A percentile compares a stretch with the other conserved stretches of the same genome.
These are phyloP conservation scores for Lordiphosa andalusiaca DNA, from an alignment of 2,888 invertebrate genomes.

Conservation along the genomic window DNA sequence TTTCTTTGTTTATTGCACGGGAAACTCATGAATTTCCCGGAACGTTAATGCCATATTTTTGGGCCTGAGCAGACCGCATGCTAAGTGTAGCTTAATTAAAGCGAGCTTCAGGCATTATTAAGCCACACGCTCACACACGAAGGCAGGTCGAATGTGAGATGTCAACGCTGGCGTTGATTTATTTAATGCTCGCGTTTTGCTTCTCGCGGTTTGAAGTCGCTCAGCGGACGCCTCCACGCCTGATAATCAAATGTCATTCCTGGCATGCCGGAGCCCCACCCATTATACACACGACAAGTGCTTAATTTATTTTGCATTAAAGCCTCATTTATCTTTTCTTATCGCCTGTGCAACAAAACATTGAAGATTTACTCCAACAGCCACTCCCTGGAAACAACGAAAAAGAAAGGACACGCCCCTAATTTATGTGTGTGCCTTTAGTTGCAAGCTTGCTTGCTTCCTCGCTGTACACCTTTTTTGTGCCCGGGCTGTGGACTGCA, in stretches of 20 bases:
- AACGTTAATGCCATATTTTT: constrained; percentile 51
- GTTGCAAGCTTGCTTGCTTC: constrained; percentile 47
- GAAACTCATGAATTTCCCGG: constrained; percentile 29
- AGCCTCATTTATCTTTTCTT: constrained; percentile 73
- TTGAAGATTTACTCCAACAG: constrained; percentile 66
- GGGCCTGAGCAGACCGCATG: constrained; percentile 10
- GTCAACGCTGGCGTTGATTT: constrained; percentile 59
- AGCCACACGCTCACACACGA: constrained; percentile 29
- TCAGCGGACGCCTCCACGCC: constrained; percentile 54
- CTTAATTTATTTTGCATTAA: constrained; percentile 74
- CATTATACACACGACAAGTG: constrained; percentile 67
- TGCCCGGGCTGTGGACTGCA: constrained; percentile 16
- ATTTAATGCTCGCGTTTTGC: constrained; percentile 50
- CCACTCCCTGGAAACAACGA: constrained; percentile 14
- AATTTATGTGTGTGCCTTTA: constrained; percentile 40
- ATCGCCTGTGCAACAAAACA: constrained; percentile 68
- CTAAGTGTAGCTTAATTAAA: constrained; percentile 65
- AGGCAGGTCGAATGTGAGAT: constrained; percentile 21
- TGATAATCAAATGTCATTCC: constrained; percentile 74
- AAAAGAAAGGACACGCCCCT: constrained; percentile 10
- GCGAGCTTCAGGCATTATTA: constrained; percentile 52
- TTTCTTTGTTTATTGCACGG: constrained; percentile 9
- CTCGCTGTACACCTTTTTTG: constrained; percentile 21
- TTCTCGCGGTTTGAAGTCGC: constrained; percentile 33
- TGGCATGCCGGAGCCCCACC: constrained; percentile 44